Evolutionary conservation across 2,797 vertebrate species (phyloP).

Genomic region (Siniperca obscura): DNA sequence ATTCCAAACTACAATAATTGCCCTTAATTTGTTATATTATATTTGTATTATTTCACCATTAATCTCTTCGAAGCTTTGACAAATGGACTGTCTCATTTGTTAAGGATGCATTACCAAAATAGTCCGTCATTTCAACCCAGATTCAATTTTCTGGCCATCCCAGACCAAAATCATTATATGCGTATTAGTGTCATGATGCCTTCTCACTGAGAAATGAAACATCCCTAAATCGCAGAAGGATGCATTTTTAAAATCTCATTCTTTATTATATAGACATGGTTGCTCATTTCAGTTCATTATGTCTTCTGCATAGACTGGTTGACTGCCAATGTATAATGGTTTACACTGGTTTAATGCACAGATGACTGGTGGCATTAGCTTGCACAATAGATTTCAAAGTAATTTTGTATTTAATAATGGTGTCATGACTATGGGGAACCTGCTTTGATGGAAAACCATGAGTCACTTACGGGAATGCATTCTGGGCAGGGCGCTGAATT

Average conservation of each 20-base stretch:
- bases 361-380: constrained; percentile 20
- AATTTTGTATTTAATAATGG: constrained; percentile 12
- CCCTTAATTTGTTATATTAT: constrained; percentile 53
- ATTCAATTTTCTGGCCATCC: constrained; percentile 54
- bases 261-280: constrained; percentile 27
- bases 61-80: constrained; percentile 53
- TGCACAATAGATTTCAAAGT: constrained; percentile 18
- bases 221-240: constrained; percentile 35
- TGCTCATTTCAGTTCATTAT: constrained; percentile 24
- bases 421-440: neutral
- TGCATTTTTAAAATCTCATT: constrained; percentile 44
- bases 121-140: constrained; percentile 39
- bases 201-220: constrained; percentile 62
- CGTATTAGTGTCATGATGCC: constrained; percentile 50
- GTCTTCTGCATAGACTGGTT: constrained; percentile 1
- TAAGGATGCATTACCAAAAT: constrained; percentile 46
- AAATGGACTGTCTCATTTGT: constrained; percentile 48
- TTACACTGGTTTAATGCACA: constrained; percentile 20
- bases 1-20: constrained; percentile 41
- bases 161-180: constrained; percentile 56
- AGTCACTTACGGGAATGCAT: constrained; percentile 56
- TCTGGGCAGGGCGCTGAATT: constrained; percentile 36
- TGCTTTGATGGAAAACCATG: constrained; percentile 58
- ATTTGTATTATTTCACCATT: constrained; percentile 56
- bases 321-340: constrained; percentile 19